Evolutionary conservation across 2,113 vertebrate genomes (phyloP), one percentile per base, ranked within the genome.

Genomic region (Mastomys natalensis): DNA sequence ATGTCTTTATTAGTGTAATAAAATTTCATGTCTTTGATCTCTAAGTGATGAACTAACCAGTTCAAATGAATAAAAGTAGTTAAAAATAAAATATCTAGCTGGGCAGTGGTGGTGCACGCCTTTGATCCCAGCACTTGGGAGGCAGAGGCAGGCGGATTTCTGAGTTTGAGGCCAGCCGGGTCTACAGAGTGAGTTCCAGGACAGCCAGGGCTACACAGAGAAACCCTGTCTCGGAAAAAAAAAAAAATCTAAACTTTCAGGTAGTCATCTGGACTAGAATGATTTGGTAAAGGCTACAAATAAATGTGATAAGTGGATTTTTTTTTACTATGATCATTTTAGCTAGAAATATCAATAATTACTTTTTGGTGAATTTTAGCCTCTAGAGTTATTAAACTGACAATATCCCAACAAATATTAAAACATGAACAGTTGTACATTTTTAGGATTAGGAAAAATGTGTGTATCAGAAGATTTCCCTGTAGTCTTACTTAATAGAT

Each of bases 381-480:
- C 62, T 60, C 48, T 95, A 26, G 1, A 62, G 24, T 82, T 91
- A 87, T 64, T 77, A 64, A 88, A 22, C 15, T 77, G 53, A 78
- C 43, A 68, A 12, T 77, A 48, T 74, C 58, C 68, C 21, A 87
- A 76, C 51, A 91, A 97, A 80, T 81, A 94, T 96, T 91, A 82
- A 29, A 3, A 92, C 81, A 10, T 78, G 55, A 60, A 82, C 34
- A 60, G 37, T 60, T 15, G 13, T 22, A 60, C 22, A 21, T 62
- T 81, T 92, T 89, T n/a, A 62, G 51, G 40, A 40, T 53, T 15
- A 43, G 17, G 3, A 66, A 89, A n/a, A 84, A 70, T 89, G 58
- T 22, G 0, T 48, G 0, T 45, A 58, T 31, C 82, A 29, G 22
- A 6, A 7, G 76, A 78, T 76, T 93, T 95, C 58, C 48, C 80